Conservation (phyloP, 2,113 vertebrate genomes). For the Mobula birostris region DNA sequence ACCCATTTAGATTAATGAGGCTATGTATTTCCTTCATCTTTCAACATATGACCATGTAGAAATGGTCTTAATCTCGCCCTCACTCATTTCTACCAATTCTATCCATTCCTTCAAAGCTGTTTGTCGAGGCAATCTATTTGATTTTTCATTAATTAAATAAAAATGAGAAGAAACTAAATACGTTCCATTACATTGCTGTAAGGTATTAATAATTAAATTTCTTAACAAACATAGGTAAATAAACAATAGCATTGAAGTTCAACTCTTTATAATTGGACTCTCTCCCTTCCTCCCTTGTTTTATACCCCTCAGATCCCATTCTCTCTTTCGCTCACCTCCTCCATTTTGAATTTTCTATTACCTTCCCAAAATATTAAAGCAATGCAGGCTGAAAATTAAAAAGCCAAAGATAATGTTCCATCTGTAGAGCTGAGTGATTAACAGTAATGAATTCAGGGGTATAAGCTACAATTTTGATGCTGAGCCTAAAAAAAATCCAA, state of each 20-base stretch:
- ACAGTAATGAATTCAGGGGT: not conserved
- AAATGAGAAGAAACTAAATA: not conserved
- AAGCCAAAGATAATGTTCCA: not conserved
- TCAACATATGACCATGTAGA: not conserved
- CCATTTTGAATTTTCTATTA: not conserved
- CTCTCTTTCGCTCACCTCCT: not conserved
- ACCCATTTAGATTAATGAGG: not conserved
- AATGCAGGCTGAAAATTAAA: not conserved
- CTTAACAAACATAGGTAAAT: not conserved
- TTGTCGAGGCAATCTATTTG: not conserved
- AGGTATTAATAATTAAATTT: not conserved
- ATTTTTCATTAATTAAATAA: not conserved
- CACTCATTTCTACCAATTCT: not conserved
- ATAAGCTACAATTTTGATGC: not conserved
- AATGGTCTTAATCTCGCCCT: not conserved
- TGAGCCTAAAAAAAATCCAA: not conserved
- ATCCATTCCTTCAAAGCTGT: not conserved
- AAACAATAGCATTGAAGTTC: not conserved
- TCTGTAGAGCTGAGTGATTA: not conserved
- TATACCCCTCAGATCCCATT: not conserved
- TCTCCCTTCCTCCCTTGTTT: not conserved
- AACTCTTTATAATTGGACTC: not conserved
- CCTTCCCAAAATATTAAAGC: not conserved
- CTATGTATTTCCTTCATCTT: not conserved
- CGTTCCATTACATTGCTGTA: not conserved